Evolutionary conservation across 1,140 invertebrate species (phyloP), one percentile per base, ranked within the genome.

Genomic region (Papilio aristodemus): DNA sequence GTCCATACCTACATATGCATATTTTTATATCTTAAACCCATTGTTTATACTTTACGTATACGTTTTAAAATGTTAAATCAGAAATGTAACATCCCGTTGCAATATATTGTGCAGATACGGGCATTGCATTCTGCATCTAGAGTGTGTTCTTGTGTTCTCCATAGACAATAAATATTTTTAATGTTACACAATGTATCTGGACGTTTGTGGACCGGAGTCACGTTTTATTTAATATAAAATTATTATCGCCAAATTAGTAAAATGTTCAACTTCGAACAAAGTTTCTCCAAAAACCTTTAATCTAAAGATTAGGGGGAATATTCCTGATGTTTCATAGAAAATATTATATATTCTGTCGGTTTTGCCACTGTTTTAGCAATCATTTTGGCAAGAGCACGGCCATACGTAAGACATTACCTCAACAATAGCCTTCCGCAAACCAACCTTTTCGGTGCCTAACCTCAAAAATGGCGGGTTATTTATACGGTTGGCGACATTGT

Each of bases 401-500:
- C 46, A 54, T 54, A 22, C 41, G 41, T 43, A 43, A 43, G n/a
- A 43, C 50, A 13, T 62, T 62, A 10, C 14, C 17, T n/a, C 36
- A 62, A 62, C 59, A 62, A 62, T 62, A 62, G 59, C 32, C 14
- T 39, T 62, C 59, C 58, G 58, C n/a, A 7, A 27, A 32, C 41
- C 41, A 14, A 59, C 27, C 36, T 38, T 62, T 62, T 62, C 36
- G 59, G 59, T 62, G 17, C 32, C 59, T 62, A 62, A 62, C 59
- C 59, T 62, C 32, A 62, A 62, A 62, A 62, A 62, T 62, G 37
- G 60, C 69, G 37, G 67, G 68, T 60, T 64, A 72, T 72, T 67
- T 73, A 75, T 77, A 69, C 71, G 60, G 75, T 71, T 64, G 69
- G 67, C 50, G 32, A 57, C 46, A 67, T 77, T 77, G 68, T 69